These are phyloP conservation scores for Caenorhabditis sulstoni DNA, from an alignment of 2,888 invertebrate species.

Conservation along the genomic window DNA sequence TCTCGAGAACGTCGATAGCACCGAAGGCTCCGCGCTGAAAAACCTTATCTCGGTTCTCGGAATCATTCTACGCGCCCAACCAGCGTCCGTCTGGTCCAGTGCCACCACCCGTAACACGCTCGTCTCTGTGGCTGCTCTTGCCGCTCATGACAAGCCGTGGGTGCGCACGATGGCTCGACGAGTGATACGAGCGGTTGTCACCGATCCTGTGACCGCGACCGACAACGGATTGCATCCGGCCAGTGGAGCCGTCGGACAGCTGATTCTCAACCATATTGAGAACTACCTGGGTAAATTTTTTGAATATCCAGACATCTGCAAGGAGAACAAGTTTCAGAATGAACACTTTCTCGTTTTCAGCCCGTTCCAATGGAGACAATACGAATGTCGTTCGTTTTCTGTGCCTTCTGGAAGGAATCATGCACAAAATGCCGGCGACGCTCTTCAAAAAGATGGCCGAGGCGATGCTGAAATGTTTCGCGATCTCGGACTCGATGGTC, in stretches of 20 bases:
- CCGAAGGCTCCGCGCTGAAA: constrained; percentile 71
- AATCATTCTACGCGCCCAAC: constrained; percentile 72
- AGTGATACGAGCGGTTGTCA: constrained; percentile 72
- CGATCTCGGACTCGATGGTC: constrained; percentile 72
- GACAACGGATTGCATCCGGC: constrained; percentile 75
- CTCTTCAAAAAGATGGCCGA: constrained; percentile 73
- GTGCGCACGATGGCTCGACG: constrained; percentile 76
- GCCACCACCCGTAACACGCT: constrained; percentile 70
- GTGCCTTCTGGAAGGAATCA: constrained; percentile 76
- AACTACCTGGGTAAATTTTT: constrained; percentile 56
- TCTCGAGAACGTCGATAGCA: constrained; percentile 65
- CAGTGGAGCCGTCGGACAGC: constrained; percentile 67
- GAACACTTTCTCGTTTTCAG: constrained; percentile 41
- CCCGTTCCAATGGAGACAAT: constrained; percentile 59
- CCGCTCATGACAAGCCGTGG: constrained; percentile 75
- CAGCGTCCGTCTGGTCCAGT: constrained; percentile 70
- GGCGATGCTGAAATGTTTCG: constrained; percentile 69
- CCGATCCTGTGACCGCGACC: constrained; percentile 75
- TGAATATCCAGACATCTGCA: no score
- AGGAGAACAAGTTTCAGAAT: no score
- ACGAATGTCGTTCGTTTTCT: constrained; percentile 69
- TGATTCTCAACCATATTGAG: constrained; percentile 67
- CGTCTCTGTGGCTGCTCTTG: constrained; percentile 70
- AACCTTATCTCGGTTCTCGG: constrained; percentile 73
- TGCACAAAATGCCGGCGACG: constrained; percentile 75